Conservation (phyloP, 1,140 invertebrate genomes). For the Brevipalpus yothersi region DNA sequence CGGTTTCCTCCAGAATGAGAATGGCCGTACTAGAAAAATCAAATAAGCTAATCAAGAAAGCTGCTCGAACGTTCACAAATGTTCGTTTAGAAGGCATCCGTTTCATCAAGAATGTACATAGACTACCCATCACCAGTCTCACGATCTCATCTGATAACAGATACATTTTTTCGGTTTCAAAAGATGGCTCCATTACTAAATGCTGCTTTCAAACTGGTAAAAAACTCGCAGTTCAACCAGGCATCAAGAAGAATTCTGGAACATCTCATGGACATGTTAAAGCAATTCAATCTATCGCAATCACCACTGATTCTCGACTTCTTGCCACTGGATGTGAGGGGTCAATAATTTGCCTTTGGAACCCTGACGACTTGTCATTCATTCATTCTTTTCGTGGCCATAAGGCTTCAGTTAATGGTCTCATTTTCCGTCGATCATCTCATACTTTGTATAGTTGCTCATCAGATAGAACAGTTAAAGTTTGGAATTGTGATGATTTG, state of each 20-base stretch:
- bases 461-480: conserved; percentile 53
- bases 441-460: conserved; percentile 61
- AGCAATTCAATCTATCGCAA: conserved; percentile 39
- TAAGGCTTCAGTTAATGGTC: conserved; percentile 28
- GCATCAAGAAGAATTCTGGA: conserved; percentile 13
- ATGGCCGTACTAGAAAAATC: conserved; percentile 38
- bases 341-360: conserved; percentile 56
- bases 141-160: conserved; percentile 45
- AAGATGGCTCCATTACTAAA: conserved; percentile 65
- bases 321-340: conserved; percentile 47
- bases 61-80: conserved; percentile 30
- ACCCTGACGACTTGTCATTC: conserved; percentile 42
- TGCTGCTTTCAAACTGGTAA: conserved; percentile 33
- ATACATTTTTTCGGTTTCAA: conserved; percentile 54
- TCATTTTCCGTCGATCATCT: conserved; percentile 61
- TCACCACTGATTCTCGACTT: conserved; percentile 61
- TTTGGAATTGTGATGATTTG: conserved; percentile 88
- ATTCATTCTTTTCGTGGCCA: conserved; percentile 44
- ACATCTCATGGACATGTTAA: conserved; percentile 24
- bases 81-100: conserved; percentile 1
- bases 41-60: conserved; percentile 41
- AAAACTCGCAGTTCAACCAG: conserved; percentile 22
- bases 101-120: conserved; percentile 26
- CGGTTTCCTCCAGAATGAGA: neutral
- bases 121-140: conserved; percentile 50